phyloP scores from a whole-genome alignment of 2,113 vertebrate species.

The Neotoma lepida region DNA sequence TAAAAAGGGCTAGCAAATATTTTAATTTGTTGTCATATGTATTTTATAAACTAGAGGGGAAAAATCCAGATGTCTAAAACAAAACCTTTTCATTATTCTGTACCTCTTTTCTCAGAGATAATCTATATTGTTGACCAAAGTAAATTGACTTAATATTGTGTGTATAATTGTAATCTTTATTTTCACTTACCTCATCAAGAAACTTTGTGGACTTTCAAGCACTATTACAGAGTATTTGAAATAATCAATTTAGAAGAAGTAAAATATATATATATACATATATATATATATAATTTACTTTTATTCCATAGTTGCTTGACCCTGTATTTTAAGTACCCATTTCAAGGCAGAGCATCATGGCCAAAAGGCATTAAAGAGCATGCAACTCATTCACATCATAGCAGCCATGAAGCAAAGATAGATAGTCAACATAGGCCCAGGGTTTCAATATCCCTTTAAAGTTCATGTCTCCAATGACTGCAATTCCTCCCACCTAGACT shows the following conservation, averaged over 20 bases:
- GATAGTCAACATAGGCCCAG: neutral
- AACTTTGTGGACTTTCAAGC: neutral
- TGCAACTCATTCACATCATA: neutral
- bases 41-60: neutral
- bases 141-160: neutral
- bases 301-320: neutral
- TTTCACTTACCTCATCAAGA: neutral
- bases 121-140: neutral
- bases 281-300: no score
- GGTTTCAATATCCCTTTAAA: neutral
- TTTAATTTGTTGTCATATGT: neutral
- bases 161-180: neutral
- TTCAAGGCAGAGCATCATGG: neutral
- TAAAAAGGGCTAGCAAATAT: neutral
- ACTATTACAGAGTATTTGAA: neutral
- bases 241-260: neutral
- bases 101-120: neutral
- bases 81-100: neutral
- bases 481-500: neutral
- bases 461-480: neutral
- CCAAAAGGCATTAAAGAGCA: neutral
- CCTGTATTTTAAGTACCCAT: no score
- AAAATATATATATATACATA: no score
- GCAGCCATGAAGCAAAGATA: neutral
- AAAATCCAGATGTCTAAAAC: neutral